Evolutionary conservation across 2,797 vertebrate genomes (phyloP), one percentile per base, ranked within the genome.

Genomic region (Poeciliopsis turneri): DNA sequence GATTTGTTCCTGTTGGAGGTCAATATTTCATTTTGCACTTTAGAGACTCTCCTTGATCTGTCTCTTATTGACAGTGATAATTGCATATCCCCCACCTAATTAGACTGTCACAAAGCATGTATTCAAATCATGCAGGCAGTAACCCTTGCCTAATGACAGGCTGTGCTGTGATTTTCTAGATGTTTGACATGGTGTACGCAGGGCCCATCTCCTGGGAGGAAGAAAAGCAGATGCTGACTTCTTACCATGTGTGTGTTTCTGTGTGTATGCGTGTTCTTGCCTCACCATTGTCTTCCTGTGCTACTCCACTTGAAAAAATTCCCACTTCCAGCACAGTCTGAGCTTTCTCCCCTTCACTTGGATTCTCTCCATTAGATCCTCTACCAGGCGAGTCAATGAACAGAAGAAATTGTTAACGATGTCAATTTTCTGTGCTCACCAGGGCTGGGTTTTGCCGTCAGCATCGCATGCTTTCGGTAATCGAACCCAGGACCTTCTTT

Each of bases 81-180:
- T 92, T 90, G 87, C 70, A 84, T 64, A 73, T 82, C 77, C 36
- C 45, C 9, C 43, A 61, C 84, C 76, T 88, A 90, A 91, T 92
- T 89, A 88, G 45, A 55, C 89, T 91, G 90, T 92, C 90, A 92
- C 73, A 80, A 79, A 82, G 84, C 85, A 78, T 84, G 78, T 79
- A 83, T 86, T 80, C 68, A 83, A 87, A 87, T 82, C 77, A 86
- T 78, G 84, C 79, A 0, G 74, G 84, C 73, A 86, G 77, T 57
- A 43, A 78, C 68, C 46, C 86, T 78, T 47, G 76, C 78, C 45
- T 78, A 83, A 80, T 87, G 84, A 88, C 84, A 80, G 86, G 84
- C 80, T 78, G 74, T 55, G n/a, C 77, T 84, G 86, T 80, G 77
- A 87, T 91, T 89, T 90, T 92, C 87, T 82, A 78, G 71, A 57